Evolutionary conservation across 2,797 vertebrate species (phyloP), one percentile per base, ranked within the genome.

Genomic region (Oreochromis mossambicus): DNA sequence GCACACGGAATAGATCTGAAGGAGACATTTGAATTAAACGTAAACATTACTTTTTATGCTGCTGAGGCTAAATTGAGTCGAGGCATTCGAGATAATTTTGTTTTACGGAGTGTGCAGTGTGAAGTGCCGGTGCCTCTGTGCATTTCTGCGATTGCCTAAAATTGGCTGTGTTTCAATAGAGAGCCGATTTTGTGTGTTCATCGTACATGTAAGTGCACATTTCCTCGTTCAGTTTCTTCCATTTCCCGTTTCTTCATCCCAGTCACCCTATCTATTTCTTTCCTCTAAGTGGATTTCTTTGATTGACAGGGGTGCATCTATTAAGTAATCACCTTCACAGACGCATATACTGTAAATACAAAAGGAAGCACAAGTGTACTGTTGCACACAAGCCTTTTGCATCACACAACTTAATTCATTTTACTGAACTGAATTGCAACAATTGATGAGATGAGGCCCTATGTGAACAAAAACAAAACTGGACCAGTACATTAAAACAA

Each of bases 11-110:
- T 24, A 61, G 21, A 77, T 83, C 48, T 78, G 29, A 80, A 82
- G 63, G 36, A 91, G 48, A 86, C n/a, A 70, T 80, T 88, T 83
- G 50, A 83, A 85, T 83, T 76, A 63, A 86, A 86, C 5, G 2
- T 24, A 83, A 89, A 87, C 73, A 83, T 77, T 21, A 78, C 61
- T 79, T 81, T 79, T 79, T 56, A 54, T 63, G 66, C 38, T 78
- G 58, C 6, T 34, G 34, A 48, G 41, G 17, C 43, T 58, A 79
- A 84, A 91, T 12, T 79, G 26, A 85, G 80, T 54, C n/a, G 14
- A 68, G 32, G 48, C 79, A 80, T 81, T 89, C 19, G 66, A 84
- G 55, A 82, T 73, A 3, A 91, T 87, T 84, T 55, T 12, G 52
- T 78, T 84, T 66, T 34, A 78, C 24, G 1, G 50, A 34, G 56